A percentile compares a stretch with the other conserved stretches of the same genome.
Conservation (phyloP, 2,797 vertebrate genomes). For the Coluber constrictor region DNA sequence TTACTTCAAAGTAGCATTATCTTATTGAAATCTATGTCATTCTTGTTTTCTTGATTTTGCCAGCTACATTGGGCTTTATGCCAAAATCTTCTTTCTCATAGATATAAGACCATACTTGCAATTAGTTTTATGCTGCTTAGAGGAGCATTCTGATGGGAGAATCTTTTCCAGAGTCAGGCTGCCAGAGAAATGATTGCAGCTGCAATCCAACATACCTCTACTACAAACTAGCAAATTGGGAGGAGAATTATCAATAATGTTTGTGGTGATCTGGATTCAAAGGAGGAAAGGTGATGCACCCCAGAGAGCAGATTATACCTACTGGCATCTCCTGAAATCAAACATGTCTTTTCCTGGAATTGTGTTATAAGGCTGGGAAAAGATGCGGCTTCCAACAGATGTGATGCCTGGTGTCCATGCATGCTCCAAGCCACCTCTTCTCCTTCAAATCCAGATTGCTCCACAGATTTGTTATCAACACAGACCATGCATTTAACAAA, state of each 20-base stretch:
- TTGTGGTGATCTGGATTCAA: neutral
- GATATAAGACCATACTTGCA: neutral
- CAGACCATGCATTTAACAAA: neutral
- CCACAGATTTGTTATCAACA: neutral
- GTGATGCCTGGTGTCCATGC: neutral
- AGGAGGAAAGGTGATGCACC: neutral
- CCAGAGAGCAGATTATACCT: neutral
- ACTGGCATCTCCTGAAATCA: neutral
- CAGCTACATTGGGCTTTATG: neutral
- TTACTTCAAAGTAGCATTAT: neutral
- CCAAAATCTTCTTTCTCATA: neutral
- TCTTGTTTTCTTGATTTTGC: neutral
- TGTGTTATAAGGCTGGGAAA: neutral
- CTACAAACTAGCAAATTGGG: neutral
- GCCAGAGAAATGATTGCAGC: neutral
- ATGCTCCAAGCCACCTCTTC: neutral
- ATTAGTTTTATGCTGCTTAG: neutral
- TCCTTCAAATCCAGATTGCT: neutral
- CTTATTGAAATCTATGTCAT: neutral
- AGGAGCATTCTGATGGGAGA: neutral
- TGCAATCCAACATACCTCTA: neutral
- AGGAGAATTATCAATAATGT: neutral
- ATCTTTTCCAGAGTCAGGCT: neutral
- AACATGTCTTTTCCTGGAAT: neutral
- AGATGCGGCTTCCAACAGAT: neutral